These are phyloP conservation scores for Tiliacea aurago DNA, from an alignment of 2,888 invertebrate species.

Conservation along the genomic window DNA sequence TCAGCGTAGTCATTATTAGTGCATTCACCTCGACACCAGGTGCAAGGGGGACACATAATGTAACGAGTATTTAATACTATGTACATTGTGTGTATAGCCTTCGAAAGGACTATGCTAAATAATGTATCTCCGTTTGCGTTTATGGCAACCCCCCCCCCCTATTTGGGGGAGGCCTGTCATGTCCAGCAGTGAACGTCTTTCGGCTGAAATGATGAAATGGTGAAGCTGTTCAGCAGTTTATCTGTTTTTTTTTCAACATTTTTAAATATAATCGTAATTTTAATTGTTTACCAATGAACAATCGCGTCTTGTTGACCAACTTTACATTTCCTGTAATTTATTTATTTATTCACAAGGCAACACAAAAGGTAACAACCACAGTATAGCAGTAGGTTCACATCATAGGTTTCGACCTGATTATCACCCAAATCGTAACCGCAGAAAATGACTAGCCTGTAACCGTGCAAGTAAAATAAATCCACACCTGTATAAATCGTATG, in stretches of 20 bases:
- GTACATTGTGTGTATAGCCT: slow-evolving; percentile 24
- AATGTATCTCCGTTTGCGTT: slow-evolving; percentile 40
- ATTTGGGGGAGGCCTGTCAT: no score
- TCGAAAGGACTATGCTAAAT: slow-evolving; percentile 22
- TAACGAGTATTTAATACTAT: slow-evolving; percentile 48
- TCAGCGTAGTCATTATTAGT: slow-evolving; percentile 59
- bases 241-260: not conserved
- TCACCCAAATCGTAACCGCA: not conserved
- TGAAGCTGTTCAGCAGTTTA: no score
- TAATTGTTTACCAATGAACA: not conserved
- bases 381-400: no score
- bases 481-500: slow-evolving; percentile 18
- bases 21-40: slow-evolving; percentile 65
- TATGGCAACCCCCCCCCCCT: no score
- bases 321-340: not conserved
- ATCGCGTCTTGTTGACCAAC: not conserved
- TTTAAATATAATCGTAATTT: not conserved
- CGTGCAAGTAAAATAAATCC: not conserved
- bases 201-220: not conserved
- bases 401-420: no score
- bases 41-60: slow-evolving; percentile 47
- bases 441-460: not conserved
- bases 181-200: no score
- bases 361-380: no score
- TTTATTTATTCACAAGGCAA: no score